Evolutionary conservation across 1,140 invertebrate genomes (phyloP).

Genomic region (Drosophila bifasciata): DNA sequence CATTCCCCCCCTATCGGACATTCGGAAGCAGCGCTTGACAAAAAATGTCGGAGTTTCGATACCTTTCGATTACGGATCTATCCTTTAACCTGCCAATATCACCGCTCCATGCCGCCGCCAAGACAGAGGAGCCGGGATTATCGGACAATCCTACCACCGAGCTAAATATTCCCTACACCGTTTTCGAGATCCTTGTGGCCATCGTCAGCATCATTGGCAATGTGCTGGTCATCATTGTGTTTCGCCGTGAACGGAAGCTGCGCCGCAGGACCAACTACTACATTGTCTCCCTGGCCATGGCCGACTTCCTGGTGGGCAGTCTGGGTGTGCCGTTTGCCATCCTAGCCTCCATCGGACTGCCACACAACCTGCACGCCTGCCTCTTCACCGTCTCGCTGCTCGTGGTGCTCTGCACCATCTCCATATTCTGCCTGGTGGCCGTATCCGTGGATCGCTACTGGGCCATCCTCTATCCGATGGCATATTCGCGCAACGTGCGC

Average conservation of each 20-base stretch:
- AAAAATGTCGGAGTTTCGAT: constrained; percentile 80
- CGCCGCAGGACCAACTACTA: constrained; percentile 95
- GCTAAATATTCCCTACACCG: constrained; percentile 79
- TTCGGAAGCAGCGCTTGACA: constrained; percentile 8
- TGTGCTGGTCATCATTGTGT: constrained; percentile 93
- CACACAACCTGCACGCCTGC: constrained; percentile 91
- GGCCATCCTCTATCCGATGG: constrained; percentile 95
- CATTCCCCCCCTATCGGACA: constrained; percentile 5
- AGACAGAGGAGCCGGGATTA: constrained; percentile 16
- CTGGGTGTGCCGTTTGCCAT: constrained; percentile 94
- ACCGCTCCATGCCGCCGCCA: constrained; percentile 46
- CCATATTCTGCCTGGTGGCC: constrained; percentile 95
- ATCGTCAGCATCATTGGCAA: constrained; percentile 93
- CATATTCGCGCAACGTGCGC: constrained; percentile 93
- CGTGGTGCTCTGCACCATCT: constrained; percentile 95
- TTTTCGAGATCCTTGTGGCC: constrained; percentile 92
- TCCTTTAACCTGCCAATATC: constrained; percentile 67
- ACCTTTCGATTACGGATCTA: constrained; percentile 69
- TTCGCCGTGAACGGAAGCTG: constrained; percentile 90
- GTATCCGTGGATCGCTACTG: constrained; percentile 96
- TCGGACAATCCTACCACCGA: constrained; percentile 58
- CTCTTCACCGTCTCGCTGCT: constrained; percentile 94
- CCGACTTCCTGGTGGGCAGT: constrained; percentile 92
- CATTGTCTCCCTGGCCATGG: constrained; percentile 93
- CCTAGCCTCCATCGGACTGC: constrained; percentile 89